Evolutionary conservation across 2,113 vertebrate genomes (phyloP).

Genomic region (Camelus dromedarius): DNA sequence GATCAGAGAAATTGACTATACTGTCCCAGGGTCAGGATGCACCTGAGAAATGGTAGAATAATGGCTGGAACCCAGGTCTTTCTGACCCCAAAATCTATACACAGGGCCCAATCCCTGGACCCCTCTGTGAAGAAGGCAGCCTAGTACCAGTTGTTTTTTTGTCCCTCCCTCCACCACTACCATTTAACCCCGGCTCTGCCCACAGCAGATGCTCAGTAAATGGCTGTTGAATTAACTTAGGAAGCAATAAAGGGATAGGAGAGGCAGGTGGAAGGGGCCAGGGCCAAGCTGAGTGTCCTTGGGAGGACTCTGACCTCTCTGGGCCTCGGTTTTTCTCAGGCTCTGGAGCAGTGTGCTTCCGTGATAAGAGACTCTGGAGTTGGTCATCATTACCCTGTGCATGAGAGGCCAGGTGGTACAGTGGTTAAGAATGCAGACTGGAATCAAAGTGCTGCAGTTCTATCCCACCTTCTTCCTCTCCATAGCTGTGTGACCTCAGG

Average conservation of each 20-base stretch:
- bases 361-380: too few relatives aligned
- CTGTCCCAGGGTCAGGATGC: background rate
- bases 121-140: background rate
- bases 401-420: background rate
- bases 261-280: background rate
- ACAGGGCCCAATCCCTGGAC: background rate
- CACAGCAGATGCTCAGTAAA: too few relatives aligned
- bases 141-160: too few relatives aligned
- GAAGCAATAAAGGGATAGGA: background rate
- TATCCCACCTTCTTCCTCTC: background rate
- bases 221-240: background rate
- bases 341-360: background rate
- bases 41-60: background rate
- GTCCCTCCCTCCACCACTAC: too few relatives aligned
- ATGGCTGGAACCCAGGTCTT: background rate
- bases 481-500: background rate
- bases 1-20: background rate
- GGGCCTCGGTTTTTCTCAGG: background rate
- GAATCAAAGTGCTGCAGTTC: background rate
- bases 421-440: background rate
- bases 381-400: background rate
- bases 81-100: background rate
- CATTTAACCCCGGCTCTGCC: background rate
- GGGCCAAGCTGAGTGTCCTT: background rate
- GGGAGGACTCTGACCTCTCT: background rate